Evolutionary conservation across 2,888 invertebrate genomes (phyloP).

Genomic region (Scaptodrosophila latifasciaeformis): DNA sequence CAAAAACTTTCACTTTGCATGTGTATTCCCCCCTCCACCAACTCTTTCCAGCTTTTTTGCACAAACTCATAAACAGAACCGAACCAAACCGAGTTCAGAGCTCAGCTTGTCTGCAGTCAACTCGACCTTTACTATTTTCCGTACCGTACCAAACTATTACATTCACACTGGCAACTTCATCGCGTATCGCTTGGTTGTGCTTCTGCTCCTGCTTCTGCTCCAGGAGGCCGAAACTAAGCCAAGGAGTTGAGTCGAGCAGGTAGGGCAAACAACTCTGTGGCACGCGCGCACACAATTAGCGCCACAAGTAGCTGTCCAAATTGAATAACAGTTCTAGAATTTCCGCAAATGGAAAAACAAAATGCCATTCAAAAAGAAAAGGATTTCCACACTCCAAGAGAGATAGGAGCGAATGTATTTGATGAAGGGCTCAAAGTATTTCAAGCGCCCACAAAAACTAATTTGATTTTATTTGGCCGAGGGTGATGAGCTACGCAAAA

Average conservation of each 20-base stretch:
- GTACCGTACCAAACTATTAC: background rate
- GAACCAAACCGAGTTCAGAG: conserved; percentile 8
- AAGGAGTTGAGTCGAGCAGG: conserved; percentile 56
- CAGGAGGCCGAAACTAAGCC: conserved; percentile 33
- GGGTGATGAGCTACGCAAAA: too few relatives aligned
- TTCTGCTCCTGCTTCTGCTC: too few relatives aligned
- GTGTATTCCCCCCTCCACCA: too few relatives aligned
- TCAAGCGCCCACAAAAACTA: too few relatives aligned
- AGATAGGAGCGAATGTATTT: too few relatives aligned
- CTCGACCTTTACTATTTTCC: background rate
- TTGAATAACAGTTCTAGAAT: conserved; percentile 4
- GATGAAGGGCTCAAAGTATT: too few relatives aligned
- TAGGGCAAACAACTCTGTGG: conserved; percentile 44
- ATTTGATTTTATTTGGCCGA: too few relatives aligned
- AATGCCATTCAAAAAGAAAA: background rate
- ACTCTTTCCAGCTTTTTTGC: conserved; percentile 33
- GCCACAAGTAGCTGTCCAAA: conserved; percentile 6
- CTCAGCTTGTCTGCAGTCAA: background rate
- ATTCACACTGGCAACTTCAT: too few relatives aligned
- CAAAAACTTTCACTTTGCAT: conserved; percentile 32
- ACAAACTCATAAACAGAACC: conserved; percentile 3
- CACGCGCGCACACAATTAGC: conserved; percentile 1
- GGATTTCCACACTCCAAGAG: background rate
- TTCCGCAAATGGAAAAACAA: background rate
- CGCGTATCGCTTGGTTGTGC: too few relatives aligned